Percentiles rank a stretch among this genome's conserved stretches.
Evolutionary conservation across 2,888 invertebrate genomes (phyloP).

Genomic region (Anorthoa munda): DNA sequence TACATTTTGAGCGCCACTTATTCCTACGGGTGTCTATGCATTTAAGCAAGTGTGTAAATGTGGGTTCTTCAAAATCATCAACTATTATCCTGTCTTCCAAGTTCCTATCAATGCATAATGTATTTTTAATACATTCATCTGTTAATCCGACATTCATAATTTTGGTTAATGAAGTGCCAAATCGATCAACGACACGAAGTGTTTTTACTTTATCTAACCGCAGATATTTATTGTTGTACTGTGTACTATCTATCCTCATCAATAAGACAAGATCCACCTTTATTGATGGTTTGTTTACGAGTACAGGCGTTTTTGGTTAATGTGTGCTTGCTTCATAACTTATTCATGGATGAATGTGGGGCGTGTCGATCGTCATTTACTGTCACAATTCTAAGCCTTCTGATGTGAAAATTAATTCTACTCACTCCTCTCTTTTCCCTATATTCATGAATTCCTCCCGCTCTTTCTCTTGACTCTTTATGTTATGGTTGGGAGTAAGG

Average conservation of each 20-base stretch:
- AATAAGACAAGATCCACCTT: slow-evolving; percentile 17
- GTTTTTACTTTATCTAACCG: background rate
- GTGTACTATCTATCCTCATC: slow-evolving; percentile 3
- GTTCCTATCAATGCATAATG: background rate
- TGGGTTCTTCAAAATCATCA: background rate
- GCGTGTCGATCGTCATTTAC: slow-evolving; percentile 19
- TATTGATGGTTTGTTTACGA: slow-evolving; percentile 27
- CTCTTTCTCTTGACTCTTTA: background rate
- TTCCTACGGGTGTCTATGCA: no score
- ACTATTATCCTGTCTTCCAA: background rate
- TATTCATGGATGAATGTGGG: slow-evolving; percentile 8
- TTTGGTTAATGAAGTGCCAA: slow-evolving; percentile 6
- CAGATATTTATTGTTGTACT: slow-evolving; percentile 5
- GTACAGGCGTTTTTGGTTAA: background rate
- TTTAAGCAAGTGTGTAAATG: no score
- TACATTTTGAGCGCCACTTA: no score
- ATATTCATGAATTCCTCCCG: background rate
- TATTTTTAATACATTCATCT: slow-evolving; percentile 3
- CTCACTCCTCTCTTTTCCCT: no score
- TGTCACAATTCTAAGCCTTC: background rate
- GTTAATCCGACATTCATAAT: slow-evolving; percentile 11
- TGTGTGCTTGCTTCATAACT: background rate
- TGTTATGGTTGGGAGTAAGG: background rate
- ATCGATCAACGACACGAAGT: slow-evolving; percentile 14
- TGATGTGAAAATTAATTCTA: background rate